Evolutionary conservation across 1,140 invertebrate genomes (phyloP).

Genomic region (Neuroterus valhalla): DNA sequence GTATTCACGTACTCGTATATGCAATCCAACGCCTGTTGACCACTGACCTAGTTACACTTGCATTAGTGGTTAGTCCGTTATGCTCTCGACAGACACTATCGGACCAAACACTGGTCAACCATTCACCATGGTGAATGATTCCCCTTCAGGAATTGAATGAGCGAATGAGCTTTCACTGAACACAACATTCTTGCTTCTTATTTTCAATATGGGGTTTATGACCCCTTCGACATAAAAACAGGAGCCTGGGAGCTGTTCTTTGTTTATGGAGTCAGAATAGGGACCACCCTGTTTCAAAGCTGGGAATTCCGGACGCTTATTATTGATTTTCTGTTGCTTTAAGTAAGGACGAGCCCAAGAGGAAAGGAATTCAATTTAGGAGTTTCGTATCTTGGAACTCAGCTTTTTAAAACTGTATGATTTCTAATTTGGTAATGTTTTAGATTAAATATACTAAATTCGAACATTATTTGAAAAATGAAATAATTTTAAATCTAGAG

Average conservation of each 20-base stretch:
- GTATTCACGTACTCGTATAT: slow-evolving; percentile 38
- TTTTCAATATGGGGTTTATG: neutral
- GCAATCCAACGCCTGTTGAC: slow-evolving; percentile 47
- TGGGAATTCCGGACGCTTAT: slow-evolving; percentile 2
- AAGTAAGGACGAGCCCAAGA: neutral
- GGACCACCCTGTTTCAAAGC: neutral
- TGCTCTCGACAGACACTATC: slow-evolving; percentile 40
- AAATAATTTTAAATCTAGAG: no score
- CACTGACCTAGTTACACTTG: slow-evolving; percentile 56
- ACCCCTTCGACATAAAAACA: neutral
- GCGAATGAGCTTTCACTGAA: neutral
- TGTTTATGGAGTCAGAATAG: neutral
- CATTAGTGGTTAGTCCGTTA: slow-evolving; percentile 44
- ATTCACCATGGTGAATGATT: slow-evolving; percentile 43
- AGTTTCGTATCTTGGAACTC: no score
- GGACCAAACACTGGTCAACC: slow-evolving; percentile 38
- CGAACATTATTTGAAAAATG: no score
- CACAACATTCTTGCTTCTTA: neutral
- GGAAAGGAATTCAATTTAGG: neutral
- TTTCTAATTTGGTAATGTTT: no score
- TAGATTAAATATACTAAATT: no score
- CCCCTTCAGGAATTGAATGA: slow-evolving; percentile 22
- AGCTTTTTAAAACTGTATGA: no score
- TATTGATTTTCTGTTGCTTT: slow-evolving; percentile 1
- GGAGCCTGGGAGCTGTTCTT: neutral